phyloP scores from a whole-genome alignment of 2,797 vertebrate species.

The Channa striata region DNA sequence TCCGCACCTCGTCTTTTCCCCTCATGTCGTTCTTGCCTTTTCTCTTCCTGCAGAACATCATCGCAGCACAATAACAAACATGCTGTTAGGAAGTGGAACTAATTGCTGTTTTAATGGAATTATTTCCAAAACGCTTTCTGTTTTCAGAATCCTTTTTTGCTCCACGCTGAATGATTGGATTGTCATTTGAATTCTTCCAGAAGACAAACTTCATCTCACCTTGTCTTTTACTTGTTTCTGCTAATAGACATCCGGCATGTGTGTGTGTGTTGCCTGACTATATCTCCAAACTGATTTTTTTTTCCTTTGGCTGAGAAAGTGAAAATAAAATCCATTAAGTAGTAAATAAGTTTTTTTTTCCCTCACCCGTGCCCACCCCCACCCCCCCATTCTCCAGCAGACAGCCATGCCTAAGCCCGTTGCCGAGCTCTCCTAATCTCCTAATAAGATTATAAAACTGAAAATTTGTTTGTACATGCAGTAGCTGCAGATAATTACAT shows the following conservation, averaged over 20 bases:
- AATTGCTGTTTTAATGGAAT: constrained; percentile 77
- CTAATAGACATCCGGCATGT: constrained; percentile 28
- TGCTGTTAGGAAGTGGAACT: constrained; percentile 68
- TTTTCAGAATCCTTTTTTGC: constrained; percentile 26
- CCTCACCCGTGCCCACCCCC: neutral
- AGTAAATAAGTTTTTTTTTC: constrained; percentile 64
- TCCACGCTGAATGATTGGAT: constrained; percentile 50
- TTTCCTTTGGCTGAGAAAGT: constrained; percentile 11
- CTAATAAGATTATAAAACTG: constrained; percentile 86
- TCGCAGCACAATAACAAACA: constrained; percentile 62
- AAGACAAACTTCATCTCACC: constrained; percentile 43
- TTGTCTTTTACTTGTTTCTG: constrained; percentile 28
- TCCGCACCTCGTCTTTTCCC: constrained; percentile 42
- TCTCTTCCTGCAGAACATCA: constrained; percentile 43
- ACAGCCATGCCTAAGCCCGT: constrained; percentile 76
- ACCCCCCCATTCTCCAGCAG: constrained; percentile 57
- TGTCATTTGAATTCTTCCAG: constrained; percentile 63
- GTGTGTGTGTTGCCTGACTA: constrained; percentile 21
- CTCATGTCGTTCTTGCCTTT: constrained; percentile 17
- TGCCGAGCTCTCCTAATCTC: constrained; percentile 77
- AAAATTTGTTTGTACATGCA: constrained; percentile 79
- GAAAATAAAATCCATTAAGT: constrained; percentile 61
- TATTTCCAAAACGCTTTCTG: constrained; percentile 57
- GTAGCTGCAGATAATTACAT: constrained; percentile 81
- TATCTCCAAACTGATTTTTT: constrained; percentile 46